Conservation (phyloP, 92 coral and sea anemone species). For the Parazoanthus swiftii region DNA sequence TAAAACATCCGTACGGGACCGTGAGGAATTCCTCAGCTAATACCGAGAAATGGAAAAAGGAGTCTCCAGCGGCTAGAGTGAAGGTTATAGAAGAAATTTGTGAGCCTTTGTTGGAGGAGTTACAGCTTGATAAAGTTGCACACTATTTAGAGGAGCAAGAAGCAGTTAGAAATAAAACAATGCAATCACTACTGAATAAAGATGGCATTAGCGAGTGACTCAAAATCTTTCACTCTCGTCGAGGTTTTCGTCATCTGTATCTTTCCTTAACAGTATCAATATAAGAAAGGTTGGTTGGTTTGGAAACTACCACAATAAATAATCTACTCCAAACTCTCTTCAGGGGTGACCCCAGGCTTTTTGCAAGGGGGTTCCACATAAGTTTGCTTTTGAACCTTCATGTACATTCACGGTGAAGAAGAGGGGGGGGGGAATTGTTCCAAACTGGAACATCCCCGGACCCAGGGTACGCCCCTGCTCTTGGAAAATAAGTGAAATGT, state of each 20-base stretch:
- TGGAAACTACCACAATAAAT: too few relatives aligned
- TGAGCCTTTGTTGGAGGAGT: conserved; percentile 39
- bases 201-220: background rate
- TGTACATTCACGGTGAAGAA: background rate
- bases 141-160: conserved; percentile 2
- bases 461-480: too few relatives aligned
- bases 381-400: background rate
- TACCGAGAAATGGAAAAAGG: conserved; percentile 48
- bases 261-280: too few relatives aligned
- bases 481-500: too few relatives aligned
- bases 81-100: conserved; percentile 15
- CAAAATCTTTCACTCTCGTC: background rate
- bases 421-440: background rate
- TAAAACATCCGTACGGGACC: too few relatives aligned
- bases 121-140: conserved; percentile 33
- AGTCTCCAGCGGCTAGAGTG: conserved; percentile 47
- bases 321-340: too few relatives aligned
- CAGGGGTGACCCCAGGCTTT: too few relatives aligned
- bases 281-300: background rate
- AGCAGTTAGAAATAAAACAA: background rate
- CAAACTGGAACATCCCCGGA: too few relatives aligned
- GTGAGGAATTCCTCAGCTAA: conserved; percentile 9
- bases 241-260: too few relatives aligned
- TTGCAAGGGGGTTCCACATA: too few relatives aligned
- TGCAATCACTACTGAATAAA: background rate